Base-by-base conservation (phyloP, 2,113 vertebrate genomes). In the Acrocephalus kingi region DNA sequence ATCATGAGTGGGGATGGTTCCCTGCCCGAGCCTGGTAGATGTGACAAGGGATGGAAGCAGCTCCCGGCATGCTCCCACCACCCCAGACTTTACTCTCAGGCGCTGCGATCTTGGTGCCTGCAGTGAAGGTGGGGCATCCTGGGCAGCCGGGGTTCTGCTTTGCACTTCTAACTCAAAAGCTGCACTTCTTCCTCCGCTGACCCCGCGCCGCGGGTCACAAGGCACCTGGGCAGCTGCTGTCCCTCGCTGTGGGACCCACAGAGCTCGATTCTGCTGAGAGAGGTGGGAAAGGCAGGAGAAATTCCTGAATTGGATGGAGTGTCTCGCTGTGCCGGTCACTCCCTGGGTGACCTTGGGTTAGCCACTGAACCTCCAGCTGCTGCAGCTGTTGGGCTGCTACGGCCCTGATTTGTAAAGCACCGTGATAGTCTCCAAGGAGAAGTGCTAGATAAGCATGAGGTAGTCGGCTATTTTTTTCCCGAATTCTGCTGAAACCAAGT, bases 261-360 rank as follows among this genome's bases (percentile, higher is more conserved):
- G 69, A 8, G 35, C 52, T 63, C 61, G 27, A 0, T 62, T 49
- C 49, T 62, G 52, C 69, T 71, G 11, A 52, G 41, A 37, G 54
- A 28, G 41, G 15, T 51, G 3, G 0, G 46, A 24, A 61, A 39
- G 31, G 31, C 3, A 51, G 59, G 30, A 81, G 64, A 41, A 58
- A 33, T 13, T 23, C 20, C 37, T 18, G 69, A 30, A 16, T 0
- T 17, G 46, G 28, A 35, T 55, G 46, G 46, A 43, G 46, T 19
- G 27, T 30, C 46, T 52, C 49, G 19, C 45, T 75, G 21, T 0
- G 4, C 23, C 1, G 1, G 43, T 84, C 90, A 33, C 54, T 83
- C 59, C 15, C 19, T 43, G 39, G 10, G 51, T 90, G 93, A 93
- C 95, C 95, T 96, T 96, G 95, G 20, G 35, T 51, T 55, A 39